A percentile compares a stretch with the other conserved stretches of the same genome.
phyloP scores from a whole-genome alignment of 2,797 vertebrate species.

The Denticeps clupeoides region DNA sequence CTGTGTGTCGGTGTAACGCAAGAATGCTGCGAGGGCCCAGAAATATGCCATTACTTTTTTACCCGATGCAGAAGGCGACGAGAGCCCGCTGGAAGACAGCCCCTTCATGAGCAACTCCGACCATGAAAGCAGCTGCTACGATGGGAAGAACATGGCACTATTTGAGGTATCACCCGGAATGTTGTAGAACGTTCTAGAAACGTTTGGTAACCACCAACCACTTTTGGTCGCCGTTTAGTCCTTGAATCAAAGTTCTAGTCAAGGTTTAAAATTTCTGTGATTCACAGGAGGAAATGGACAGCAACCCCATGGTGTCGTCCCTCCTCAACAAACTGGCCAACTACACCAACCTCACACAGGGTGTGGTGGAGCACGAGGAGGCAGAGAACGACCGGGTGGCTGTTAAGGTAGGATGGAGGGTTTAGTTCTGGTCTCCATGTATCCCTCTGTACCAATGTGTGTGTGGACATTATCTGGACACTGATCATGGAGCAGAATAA shows the following conservation, averaged over 20 bases:
- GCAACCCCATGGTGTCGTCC: slow-evolving; percentile 88
- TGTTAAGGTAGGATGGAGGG: slow-evolving; percentile 59
- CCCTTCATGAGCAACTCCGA: slow-evolving; percentile 64
- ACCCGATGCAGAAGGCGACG: slow-evolving; percentile 62
- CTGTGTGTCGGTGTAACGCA: no score
- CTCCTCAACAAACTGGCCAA: slow-evolving; percentile 90
- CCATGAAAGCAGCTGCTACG: slow-evolving; percentile 47
- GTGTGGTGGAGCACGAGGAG: slow-evolving; percentile 85
- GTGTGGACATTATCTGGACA: no score
- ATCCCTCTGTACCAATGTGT: no score
- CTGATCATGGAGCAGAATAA: no score
- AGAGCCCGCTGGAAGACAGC: slow-evolving; percentile 56
- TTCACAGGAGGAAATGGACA: slow-evolving; percentile 96
- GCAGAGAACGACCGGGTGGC: slow-evolving; percentile 60
- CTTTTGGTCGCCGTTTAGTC: no score
- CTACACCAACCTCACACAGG: slow-evolving; percentile 90
- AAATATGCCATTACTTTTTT: no score
- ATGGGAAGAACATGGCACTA: slow-evolving; percentile 86
- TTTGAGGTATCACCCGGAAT: slow-evolving; percentile 66
- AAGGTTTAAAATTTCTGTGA: no score
- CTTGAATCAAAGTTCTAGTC: no score
- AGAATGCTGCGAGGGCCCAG: no score
- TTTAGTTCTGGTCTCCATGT: neutral
- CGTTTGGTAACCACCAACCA: neutral
- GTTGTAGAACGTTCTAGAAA: neutral